These are phyloP conservation scores for Drosophila sturtevanti DNA, from an alignment of 1,140 invertebrate genomes.

Conservation along the genomic window DNA sequence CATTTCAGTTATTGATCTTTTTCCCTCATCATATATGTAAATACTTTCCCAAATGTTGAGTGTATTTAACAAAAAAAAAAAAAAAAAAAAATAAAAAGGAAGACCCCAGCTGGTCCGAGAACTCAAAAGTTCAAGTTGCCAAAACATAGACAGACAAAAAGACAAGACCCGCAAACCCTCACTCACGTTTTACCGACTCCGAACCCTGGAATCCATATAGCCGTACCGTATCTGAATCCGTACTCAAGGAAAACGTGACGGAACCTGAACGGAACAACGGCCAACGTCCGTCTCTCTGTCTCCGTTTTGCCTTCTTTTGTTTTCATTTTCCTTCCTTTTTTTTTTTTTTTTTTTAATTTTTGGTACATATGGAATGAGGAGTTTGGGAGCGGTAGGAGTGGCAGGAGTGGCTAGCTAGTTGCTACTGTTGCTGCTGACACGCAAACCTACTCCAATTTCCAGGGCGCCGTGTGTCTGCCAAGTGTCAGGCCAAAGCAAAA, in stretches of 20 bases:
- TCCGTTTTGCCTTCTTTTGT: background rate
- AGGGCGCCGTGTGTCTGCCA: constrained; percentile 46
- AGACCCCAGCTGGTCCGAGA: background rate
- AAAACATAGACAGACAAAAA: constrained; percentile 25
- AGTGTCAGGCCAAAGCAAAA: constrained; percentile 55
- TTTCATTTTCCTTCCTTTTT: background rate
- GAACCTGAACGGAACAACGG: constrained; percentile 29
- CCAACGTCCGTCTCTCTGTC: constrained; percentile 23
- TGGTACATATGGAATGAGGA: background rate
- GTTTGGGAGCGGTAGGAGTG: background rate
- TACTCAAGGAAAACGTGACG: constrained; percentile 4
- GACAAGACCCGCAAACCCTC: background rate
- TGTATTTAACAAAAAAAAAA: no score
- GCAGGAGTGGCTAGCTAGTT: background rate
- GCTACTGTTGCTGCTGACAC: constrained; percentile 54
- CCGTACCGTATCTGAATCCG: background rate
- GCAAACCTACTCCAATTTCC: constrained; percentile 77
- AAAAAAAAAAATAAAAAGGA: background rate
- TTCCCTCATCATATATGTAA: no score
- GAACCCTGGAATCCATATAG: background rate
- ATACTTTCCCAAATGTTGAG: no score
- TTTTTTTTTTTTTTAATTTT: background rate
- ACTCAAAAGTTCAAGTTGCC: constrained; percentile 47
- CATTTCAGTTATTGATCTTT: background rate
- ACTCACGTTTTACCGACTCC: no score